phyloP scores from a whole-genome alignment of 2,113 vertebrate species.

The Hucho hucho region DNA sequence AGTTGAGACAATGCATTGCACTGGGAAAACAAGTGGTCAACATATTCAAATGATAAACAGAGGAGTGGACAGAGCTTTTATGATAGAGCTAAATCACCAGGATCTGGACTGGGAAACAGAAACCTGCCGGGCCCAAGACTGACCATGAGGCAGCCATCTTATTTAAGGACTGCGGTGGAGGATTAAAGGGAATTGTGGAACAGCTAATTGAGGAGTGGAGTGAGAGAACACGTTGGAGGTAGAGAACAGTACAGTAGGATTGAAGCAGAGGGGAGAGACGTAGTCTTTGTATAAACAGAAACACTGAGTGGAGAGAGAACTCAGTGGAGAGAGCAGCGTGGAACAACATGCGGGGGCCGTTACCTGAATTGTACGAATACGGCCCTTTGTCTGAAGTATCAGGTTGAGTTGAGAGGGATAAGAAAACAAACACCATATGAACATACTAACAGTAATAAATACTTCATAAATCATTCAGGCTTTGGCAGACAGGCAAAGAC shows the following conservation, averaged over 20 bases:
- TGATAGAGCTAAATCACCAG: neutral
- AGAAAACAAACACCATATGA: slow-evolving; percentile 25
- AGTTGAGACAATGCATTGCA: neutral
- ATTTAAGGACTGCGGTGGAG: neutral
- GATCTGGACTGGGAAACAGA: neutral
- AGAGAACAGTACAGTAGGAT: neutral
- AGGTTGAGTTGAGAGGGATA: slow-evolving; percentile 69
- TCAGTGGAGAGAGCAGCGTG: slow-evolving; percentile 8
- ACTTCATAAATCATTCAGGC: neutral
- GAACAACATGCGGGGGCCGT: slow-evolving; percentile 64
- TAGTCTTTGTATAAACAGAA: slow-evolving; percentile 32
- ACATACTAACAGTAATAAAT: neutral
- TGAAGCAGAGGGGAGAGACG: neutral
- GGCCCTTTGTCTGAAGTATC: slow-evolving; percentile 90
- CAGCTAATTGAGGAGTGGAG: slow-evolving; percentile 34
- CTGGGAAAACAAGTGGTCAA: neutral
- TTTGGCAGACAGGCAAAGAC: neutral
- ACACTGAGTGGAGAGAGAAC: slow-evolving; percentile 39
- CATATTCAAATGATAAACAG: neutral
- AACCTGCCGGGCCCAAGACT: neutral
- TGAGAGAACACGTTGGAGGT: neutral
- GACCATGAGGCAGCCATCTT: neutral
- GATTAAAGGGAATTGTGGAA: slow-evolving; percentile 26
- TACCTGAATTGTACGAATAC: slow-evolving; percentile 94
- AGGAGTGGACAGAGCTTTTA: neutral